phyloP scores from a whole-genome alignment of 2,113 vertebrate genomes.

The Plectropomus leopardus region DNA sequence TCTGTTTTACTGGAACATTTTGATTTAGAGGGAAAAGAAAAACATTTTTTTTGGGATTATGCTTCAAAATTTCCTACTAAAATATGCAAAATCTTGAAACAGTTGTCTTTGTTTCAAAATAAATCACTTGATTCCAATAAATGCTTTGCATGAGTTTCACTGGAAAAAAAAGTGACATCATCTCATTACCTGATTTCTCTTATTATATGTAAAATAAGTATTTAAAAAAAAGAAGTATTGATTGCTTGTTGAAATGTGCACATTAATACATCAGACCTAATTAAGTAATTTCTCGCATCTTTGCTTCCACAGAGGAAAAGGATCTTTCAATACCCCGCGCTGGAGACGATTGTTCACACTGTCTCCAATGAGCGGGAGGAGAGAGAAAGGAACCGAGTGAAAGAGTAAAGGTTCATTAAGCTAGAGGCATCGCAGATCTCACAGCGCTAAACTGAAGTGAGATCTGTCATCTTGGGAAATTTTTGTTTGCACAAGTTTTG shows the following conservation, averaged over 20 bases:
- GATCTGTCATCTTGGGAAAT: conserved; percentile 18
- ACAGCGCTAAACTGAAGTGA: neutral
- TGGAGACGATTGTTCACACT: conserved; percentile 84
- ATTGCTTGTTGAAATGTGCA: neutral
- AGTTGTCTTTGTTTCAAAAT: neutral
- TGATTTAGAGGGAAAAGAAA: no score
- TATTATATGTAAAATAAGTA: neutral
- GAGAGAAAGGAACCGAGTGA: conserved; percentile 57
- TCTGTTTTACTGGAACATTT: no score
- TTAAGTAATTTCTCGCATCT: neutral
- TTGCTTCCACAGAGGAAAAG: conserved; percentile 74
- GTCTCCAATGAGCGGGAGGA: conserved; percentile 75
- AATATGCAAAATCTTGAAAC: conserved; percentile 4
- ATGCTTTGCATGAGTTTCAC: neutral
- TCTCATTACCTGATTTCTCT: neutral
- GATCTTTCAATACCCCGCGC: conserved; percentile 78
- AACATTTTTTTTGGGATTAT: no score
- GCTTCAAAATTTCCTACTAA: neutral
- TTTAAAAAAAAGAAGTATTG: neutral
- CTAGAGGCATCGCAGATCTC: neutral
- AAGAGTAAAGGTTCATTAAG: conserved; percentile 37
- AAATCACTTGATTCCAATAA: conserved; percentile 6
- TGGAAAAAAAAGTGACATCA: neutral
- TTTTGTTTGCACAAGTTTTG: conserved; percentile 58
- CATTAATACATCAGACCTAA: neutral